These are phyloP conservation scores for Rhinogobio ventralis DNA, from an alignment of 2,797 vertebrate genomes.

Conservation along the genomic window DNA sequence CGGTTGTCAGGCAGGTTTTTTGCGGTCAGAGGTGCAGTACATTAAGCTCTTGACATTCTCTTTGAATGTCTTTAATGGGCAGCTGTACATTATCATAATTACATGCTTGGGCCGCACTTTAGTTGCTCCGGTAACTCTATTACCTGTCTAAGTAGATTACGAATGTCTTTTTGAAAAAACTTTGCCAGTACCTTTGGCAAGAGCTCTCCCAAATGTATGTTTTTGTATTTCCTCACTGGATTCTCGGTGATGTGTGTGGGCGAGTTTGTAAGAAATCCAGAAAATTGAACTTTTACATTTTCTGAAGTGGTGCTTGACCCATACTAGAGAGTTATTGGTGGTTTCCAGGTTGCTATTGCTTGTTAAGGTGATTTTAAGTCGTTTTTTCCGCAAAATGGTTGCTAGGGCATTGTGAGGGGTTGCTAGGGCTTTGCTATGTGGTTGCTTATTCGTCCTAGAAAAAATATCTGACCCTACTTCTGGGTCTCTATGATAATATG, in stretches of 20 bases:
- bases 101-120: constrained; percentile 41
- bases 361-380: not conserved
- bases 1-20: not conserved
- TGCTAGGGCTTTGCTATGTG: constrained; percentile 3
- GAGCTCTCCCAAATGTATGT: not conserved
- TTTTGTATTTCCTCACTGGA: not conserved
- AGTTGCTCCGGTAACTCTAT: constrained; percentile 41
- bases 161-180: constrained; percentile 19
- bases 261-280: not conserved
- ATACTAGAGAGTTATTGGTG: not conserved
- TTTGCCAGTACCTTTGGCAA: not conserved
- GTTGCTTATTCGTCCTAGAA: not conserved
- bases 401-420: not conserved
- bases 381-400: not conserved
- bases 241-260: not conserved
- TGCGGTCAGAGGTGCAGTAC: constrained; percentile 14
- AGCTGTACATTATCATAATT: constrained; percentile 51
- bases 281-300: not conserved
- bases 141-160: constrained; percentile 45
- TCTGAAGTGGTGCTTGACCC: not conserved
- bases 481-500: not conserved
- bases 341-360: not conserved
- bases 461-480: not conserved
- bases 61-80: constrained; percentile 24
- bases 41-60: constrained; percentile 25